A percentile compares a stretch with the other conserved stretches of the same genome.
Evolutionary conservation across 2,797 vertebrate genomes (phyloP).

Genomic region (Alcedo quadribrachys): DNA sequence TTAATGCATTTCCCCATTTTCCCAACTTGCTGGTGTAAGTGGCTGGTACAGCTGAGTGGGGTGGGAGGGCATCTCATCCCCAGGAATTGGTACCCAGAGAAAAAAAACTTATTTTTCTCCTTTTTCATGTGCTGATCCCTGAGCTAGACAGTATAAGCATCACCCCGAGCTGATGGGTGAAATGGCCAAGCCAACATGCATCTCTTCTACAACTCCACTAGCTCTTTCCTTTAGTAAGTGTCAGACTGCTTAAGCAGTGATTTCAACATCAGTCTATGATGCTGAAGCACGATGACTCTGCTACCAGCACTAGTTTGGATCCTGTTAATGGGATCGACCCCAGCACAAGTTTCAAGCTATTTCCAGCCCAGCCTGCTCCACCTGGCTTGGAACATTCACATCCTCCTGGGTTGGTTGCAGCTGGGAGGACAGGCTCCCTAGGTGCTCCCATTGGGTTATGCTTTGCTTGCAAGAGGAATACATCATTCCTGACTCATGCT

Average conservation of each 20-base stretch:
- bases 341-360: background rate
- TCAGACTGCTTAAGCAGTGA: background rate
- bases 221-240: background rate
- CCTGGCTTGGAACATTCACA: accelerated
- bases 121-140: background rate
- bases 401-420: background rate
- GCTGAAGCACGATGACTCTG: background rate
- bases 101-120: background rate
- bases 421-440: background rate
- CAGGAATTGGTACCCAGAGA: background rate
- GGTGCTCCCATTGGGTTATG: background rate
- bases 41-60: background rate
- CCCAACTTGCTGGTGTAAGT: accelerated
- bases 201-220: background rate
- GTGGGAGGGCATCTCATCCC: background rate
- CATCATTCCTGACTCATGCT: accelerated
- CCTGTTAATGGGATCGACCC: accelerated
- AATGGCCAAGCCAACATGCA: background rate
- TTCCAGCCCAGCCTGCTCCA: background rate
- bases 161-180: background rate
- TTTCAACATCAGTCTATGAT: background rate
- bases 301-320: background rate
- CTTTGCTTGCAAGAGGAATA: background rate
- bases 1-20: background rate
- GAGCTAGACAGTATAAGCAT: background rate